These are phyloP conservation scores for Nomada ruficornis DNA, from an alignment of 2,888 invertebrate species.

Conservation along the genomic window DNA sequence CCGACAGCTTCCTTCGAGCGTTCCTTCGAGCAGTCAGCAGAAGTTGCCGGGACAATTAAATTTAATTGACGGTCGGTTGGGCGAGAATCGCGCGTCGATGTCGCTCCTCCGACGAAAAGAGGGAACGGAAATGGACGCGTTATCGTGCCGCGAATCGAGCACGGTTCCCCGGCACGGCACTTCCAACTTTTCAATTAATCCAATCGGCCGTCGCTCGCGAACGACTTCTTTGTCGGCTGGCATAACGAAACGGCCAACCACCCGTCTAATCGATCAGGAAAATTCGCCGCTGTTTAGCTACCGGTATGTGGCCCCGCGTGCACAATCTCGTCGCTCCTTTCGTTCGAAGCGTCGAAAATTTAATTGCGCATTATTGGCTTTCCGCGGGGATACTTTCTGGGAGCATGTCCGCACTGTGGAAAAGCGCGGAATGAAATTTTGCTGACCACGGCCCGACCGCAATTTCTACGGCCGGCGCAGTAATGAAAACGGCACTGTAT, in stretches of 20 bases:
- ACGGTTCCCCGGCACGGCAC: constrained; percentile 53
- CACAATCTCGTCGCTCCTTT: constrained; percentile 49
- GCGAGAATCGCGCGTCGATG: constrained; percentile 56
- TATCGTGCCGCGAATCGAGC: constrained; percentile 47
- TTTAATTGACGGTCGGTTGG: constrained; percentile 37
- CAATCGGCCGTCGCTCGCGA: constrained; percentile 41
- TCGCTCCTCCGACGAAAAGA: constrained; percentile 26
- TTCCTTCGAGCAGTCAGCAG: background rate
- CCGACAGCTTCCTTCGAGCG: constrained; percentile 21
- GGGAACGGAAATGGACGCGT: constrained; percentile 36
- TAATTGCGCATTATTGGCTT: constrained; percentile 60
- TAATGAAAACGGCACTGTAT: constrained; percentile 12
- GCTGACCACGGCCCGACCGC: constrained; percentile 21
- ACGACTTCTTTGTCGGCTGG: constrained; percentile 44
- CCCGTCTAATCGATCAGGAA: constrained; percentile 63
- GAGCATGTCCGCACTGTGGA: constrained; percentile 19
- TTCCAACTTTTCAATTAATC: constrained; percentile 70
- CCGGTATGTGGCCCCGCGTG: background rate
- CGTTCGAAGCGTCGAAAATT: constrained; percentile 46
- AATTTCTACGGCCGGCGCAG: constrained; percentile 23
- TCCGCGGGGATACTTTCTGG: constrained; percentile 32
- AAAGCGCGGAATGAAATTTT: constrained; percentile 47
- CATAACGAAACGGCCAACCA: constrained; percentile 54
- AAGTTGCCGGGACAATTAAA: constrained; percentile 43
- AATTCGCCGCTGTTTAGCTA: constrained; percentile 42